phyloP scores from a whole-genome alignment of 2,888 invertebrate species.

The Eupithecia dodoneata region DNA sequence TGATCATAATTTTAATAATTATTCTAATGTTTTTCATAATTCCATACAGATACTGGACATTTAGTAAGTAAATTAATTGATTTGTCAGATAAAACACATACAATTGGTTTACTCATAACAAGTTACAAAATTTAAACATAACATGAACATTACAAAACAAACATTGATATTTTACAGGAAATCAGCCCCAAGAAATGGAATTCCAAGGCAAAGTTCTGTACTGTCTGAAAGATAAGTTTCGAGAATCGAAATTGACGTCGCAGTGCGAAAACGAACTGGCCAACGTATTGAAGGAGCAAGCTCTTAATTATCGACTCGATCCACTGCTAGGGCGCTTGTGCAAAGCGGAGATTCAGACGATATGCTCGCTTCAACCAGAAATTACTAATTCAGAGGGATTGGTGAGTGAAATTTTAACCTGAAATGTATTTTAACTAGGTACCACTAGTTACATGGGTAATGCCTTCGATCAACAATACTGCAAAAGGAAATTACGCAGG shows the following conservation, averaged over 20 bases:
- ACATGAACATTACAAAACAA: not conserved
- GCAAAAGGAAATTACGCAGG: no score
- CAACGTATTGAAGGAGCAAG: conserved; percentile 92
- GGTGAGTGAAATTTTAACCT: conserved; percentile 53
- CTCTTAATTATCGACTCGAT: conserved; percentile 95
- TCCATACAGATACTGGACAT: no score
- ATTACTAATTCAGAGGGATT: conserved; percentile 78
- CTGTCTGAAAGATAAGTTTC: conserved; percentile 92
- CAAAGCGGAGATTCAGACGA: conserved; percentile 87
- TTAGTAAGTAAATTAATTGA: no score
- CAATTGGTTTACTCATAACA: no score
- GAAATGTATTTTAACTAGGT: not conserved
- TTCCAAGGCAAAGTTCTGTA: conserved; percentile 92
- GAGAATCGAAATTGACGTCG: conserved; percentile 88
- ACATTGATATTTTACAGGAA: conserved; percentile 54
- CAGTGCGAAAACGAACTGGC: conserved; percentile 93
- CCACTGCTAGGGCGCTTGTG: conserved; percentile 94
- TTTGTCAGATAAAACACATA: no score
- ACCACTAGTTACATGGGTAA: no score
- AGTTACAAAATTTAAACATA: no score
- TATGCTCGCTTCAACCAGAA: conserved; percentile 82
- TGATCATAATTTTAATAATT: no score
- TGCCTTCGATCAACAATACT: no score
- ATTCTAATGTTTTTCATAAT: no score
- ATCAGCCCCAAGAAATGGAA: conserved; percentile 86